Percentiles rank a stretch among this genome's conserved stretches.
Evolutionary conservation across 2,797 vertebrate species (phyloP).

Genomic region (Dicrostonyx torquatus): DNA sequence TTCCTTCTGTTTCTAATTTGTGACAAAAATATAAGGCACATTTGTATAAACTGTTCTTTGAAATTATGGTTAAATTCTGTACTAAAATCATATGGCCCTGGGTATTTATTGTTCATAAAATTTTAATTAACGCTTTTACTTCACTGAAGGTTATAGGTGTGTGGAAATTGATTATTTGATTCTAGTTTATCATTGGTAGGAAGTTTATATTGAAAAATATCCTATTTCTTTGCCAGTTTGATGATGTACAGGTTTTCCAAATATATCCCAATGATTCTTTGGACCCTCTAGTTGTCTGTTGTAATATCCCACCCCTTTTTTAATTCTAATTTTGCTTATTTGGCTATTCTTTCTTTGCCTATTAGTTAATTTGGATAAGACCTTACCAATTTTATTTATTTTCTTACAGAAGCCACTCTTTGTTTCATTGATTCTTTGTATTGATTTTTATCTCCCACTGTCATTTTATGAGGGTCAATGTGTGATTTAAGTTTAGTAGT

Average conservation of each 20-base stretch:
- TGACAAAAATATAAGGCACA: not conserved
- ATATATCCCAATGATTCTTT: not conserved
- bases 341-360: not conserved
- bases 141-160: not conserved
- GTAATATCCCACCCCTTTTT: rapidly evolving
- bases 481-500: not conserved
- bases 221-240: not conserved
- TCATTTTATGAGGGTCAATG: not conserved
- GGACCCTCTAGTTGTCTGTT: not conserved
- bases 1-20: not conserved
- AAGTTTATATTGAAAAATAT: not conserved
- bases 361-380: not conserved
- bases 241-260: not conserved
- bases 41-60: not conserved
- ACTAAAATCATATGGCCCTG: not conserved
- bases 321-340: not conserved
- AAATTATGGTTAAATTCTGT: not conserved
- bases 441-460: not conserved
- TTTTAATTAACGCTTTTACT: not conserved
- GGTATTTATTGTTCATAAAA: not conserved
- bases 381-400: not conserved
- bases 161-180: not conserved
- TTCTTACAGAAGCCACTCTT: not conserved
- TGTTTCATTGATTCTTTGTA: not conserved
- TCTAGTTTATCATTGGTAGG: not conserved